Conservation (phyloP, 2,797 vertebrate genomes). For the Tachyglossus aculeatus region DNA sequence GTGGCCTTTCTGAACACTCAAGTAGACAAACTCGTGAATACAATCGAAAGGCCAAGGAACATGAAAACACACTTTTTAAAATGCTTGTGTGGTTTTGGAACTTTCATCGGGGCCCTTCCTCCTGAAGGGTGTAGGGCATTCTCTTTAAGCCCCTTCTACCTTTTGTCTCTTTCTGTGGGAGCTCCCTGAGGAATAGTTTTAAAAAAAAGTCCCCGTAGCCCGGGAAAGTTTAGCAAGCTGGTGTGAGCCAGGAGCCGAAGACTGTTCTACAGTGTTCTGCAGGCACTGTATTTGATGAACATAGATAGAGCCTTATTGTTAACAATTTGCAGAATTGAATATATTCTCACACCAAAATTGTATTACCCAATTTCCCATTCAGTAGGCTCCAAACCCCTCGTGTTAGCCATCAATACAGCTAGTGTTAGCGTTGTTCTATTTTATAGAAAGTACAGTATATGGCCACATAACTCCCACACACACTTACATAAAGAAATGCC, state of each 20-base stretch:
- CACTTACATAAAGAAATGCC: not conserved
- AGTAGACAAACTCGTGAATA: too few species aligned
- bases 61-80: too few species aligned
- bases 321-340: not conserved
- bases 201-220: conserved; percentile 33
- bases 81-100: too few species aligned
- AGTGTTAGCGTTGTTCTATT: not conserved
- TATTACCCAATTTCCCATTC: conserved; percentile 10
- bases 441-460: not conserved
- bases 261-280: conserved; percentile 19
- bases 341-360: conserved; percentile 13
- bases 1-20: too few species aligned
- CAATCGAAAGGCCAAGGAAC: too few species aligned
- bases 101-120: too few species aligned
- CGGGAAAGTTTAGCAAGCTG: conserved; percentile 46
- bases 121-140: too few species aligned
- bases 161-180: conserved; percentile 44
- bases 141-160: not conserved
- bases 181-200: conserved; percentile 19
- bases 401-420: not conserved
- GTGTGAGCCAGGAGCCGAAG: conserved; percentile 22
- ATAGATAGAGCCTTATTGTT: conserved; percentile 50
- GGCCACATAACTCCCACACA: not conserved
- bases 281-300: conserved; percentile 24
- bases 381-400: not conserved